Percentiles rank a stretch among this genome's conserved stretches.
Conservation (phyloP, 2,113 vertebrate species). For the Oceanites oceanicus region DNA sequence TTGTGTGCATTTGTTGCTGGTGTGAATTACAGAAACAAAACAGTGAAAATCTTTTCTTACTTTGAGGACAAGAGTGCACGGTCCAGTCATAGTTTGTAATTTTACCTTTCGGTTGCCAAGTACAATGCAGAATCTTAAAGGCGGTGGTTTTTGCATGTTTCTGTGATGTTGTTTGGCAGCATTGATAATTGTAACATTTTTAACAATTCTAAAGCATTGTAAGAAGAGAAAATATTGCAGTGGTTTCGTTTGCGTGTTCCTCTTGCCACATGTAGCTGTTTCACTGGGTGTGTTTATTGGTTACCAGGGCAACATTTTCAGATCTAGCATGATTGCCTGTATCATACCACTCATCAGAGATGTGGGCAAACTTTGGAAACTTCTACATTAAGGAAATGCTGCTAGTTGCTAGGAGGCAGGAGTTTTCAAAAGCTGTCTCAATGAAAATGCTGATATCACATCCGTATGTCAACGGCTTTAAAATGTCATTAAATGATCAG, state of each 20-base stretch:
- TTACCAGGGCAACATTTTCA: constrained; percentile 20
- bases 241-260: not conserved
- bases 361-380: constrained; percentile 40
- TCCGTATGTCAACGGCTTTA: not conserved
- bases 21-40: not conserved
- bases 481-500: not conserved
- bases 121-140: not conserved
- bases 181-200: not conserved
- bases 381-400: constrained; percentile 2
- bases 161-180: not conserved
- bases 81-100: not conserved
- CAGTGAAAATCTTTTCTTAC: not conserved
- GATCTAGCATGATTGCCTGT: constrained; percentile 22
- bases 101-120: not conserved
- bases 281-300: not conserved
- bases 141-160: not conserved
- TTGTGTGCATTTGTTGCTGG: not conserved
- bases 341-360: constrained; percentile 27
- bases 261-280: not conserved
- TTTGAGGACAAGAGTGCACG: not conserved
- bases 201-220: not conserved
- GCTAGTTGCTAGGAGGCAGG: constrained; percentile 1
- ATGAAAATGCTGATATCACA: not conserved
- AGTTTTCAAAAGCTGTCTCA: constrained; percentile 5
- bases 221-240: not conserved